Base-by-base conservation (phyloP, 2,113 vertebrate species). In the Morone chrysops region DNA sequence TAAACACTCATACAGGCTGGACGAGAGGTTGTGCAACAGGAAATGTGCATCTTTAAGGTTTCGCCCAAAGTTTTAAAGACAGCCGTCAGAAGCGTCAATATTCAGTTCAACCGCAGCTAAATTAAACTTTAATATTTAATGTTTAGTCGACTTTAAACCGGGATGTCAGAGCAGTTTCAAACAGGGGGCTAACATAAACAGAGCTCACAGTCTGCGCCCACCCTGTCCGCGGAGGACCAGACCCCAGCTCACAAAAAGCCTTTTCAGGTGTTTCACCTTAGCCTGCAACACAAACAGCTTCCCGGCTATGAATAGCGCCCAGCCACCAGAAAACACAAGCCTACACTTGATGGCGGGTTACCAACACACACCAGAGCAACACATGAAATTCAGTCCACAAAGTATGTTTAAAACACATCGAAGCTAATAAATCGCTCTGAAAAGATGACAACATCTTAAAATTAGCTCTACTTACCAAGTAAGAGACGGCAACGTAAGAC, bases 211-310 rank as follows among this genome's bases (percentile, higher is more conserved):
- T 3, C 81, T 65, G 17, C 54, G 43, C 62, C 36, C 65, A 57
- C 68, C 62, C 69, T 45, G 38, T 14, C 38, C 31, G 36, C 57
- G 11, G 4, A 56, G 12, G 4, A 56, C 48, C 41, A 43, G 7
- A 81, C 57, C 63, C 36, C 72, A 6, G n/a, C 74, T 48, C 38
- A 84, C 75, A 86, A 80, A 63, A 57, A 80, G 48, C 68, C 81
- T 41, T 81, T 86, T 80, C 83, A 88, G 83, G 70, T 81, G 78
- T 38, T 16, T 1, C 38, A n/a, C 31, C 17, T 6, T 10, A 4
- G 36, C 38, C 14, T 40, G 48, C 17, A 22, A 5, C 2, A 72
- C 60, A 17, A 14, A 48, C n/a, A 4, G 25, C 57, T 22, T 4
- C 16, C 1, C 17, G 31, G 57, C 36, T 2, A 53, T 31, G 67